Evolutionary conservation across 2,888 invertebrate species (phyloP).

Genomic region (Tetranychus truncatus): DNA sequence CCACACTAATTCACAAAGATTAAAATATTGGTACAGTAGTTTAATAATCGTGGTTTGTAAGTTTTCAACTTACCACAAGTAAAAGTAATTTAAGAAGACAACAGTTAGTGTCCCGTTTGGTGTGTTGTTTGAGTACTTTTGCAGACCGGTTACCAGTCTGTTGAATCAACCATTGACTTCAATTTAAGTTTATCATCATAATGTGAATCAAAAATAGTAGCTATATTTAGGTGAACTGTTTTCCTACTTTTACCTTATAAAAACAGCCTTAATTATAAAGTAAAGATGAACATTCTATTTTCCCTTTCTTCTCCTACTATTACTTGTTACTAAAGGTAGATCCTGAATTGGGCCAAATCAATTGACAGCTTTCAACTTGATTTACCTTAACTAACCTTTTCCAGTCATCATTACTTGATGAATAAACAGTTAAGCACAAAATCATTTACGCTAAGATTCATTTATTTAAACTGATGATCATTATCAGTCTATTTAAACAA

Average conservation of each 20-base stretch:
- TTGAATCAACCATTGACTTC: neutral
- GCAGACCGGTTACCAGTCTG: neutral
- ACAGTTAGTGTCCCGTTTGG: neutral
- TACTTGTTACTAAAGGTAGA: neutral
- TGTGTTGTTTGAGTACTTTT: neutral
- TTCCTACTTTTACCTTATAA: neutral
- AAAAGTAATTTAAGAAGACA: neutral
- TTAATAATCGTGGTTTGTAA: too few relatives aligned
- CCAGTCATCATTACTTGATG: too few relatives aligned
- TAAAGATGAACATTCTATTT: neutral
- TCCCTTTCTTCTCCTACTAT: neutral
- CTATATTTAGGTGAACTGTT: neutral
- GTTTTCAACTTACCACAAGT: neutral
- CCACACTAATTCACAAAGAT: neutral
- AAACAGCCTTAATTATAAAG: neutral
- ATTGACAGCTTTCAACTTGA: neutral
- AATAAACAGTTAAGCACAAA: too few relatives aligned
- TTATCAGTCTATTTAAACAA: too few relatives aligned
- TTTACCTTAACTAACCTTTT: neutral
- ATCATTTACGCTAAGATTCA: too few relatives aligned
- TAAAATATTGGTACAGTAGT: neutral
- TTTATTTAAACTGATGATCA: too few relatives aligned
- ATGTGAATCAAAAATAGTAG: neutral
- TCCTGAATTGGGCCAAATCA: neutral
- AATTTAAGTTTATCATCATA: neutral